Evolutionary conservation across 2,888 invertebrate genomes (phyloP), one percentile per base, ranked within the genome.

Genomic region (Pterostichus niger): DNA sequence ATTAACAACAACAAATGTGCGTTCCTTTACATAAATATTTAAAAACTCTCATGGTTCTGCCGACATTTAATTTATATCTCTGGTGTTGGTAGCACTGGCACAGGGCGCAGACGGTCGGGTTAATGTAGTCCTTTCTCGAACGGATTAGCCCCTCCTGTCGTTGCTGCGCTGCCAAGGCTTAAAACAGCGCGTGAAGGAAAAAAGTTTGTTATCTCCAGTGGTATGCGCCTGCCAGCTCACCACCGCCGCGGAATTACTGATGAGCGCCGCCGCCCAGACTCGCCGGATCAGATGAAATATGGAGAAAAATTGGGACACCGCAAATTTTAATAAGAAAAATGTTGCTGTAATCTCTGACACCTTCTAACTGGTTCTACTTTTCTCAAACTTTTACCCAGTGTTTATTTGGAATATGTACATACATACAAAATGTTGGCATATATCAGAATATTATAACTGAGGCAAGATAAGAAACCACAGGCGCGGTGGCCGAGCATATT

Each of bases 271-370:
- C 64, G 13, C 13, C 17, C 44, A 40, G 68, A 71, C 44, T 31
- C 24, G n/a, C 3, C 44, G 68, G 44, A 71, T 44, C 15, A 44
- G 44, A 40, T 71, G 68, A 71, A 71, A 71, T 71, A 71, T 71
- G 68, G 40, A 17, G 17, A 13, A 40, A 44, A 71, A 71, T 71
- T 71, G 68, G 24, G 44, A 40, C 15, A 24, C 68, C 68, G 40
- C 68, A 71, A 71, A 64, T 71, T 71, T 71, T 44, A 71, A 71
- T 71, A 44, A 44, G 44, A 71, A 71, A 71, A 71, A 71, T 71
- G 40, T 71, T 71, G 40, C 17, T 44, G 68, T 40, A 35, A 46
- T 71, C 33, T 64, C 13, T 64, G 2, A 44, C 68, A 71, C 44
- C 68, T 71, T 17, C 40, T 17, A 44, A 3, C 9, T 2, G 59